Conservation (phyloP, 2,113 vertebrate genomes). For the Drymodes brunneopygia region DNA sequence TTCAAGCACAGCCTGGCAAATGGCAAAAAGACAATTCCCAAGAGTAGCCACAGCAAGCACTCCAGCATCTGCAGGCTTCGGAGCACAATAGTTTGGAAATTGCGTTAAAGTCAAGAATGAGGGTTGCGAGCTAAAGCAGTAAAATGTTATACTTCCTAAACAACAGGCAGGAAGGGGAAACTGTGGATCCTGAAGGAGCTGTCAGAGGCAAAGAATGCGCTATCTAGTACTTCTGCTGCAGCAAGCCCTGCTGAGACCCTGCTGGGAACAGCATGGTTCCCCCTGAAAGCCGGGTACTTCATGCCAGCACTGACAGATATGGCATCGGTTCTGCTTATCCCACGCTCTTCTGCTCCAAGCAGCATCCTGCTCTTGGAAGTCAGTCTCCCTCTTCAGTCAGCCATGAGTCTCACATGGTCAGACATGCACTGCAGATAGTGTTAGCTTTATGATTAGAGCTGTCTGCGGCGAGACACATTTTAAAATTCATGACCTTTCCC, state of each 20-base stretch:
- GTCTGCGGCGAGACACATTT: constrained; percentile 60
- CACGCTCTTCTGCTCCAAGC: not conserved
- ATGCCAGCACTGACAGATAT: not conserved
- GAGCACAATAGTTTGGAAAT: not conserved
- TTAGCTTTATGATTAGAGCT: constrained; percentile 63
- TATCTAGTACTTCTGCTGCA: not conserved
- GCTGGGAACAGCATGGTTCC: not conserved
- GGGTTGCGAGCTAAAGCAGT: not conserved
- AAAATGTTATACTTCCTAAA: not conserved
- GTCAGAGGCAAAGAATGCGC: not conserved
- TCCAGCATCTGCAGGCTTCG: not conserved
- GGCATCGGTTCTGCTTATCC: not conserved
- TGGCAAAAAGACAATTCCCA: not conserved
- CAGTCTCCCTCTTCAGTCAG: not conserved
- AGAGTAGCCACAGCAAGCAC: not conserved
- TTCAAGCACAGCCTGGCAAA: not conserved
- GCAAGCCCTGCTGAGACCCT: not conserved
- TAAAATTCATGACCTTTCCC: constrained; percentile 75
- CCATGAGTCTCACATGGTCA: constrained; percentile 4
- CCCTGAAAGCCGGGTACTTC: not conserved
- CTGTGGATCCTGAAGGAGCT: not conserved
- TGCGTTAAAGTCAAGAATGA: not conserved
- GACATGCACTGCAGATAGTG: constrained; percentile 2
- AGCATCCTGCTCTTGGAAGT: not conserved
- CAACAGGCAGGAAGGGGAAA: not conserved